phyloP scores from a whole-genome alignment of 2,113 vertebrate genomes.

The Riparia riparia region DNA sequence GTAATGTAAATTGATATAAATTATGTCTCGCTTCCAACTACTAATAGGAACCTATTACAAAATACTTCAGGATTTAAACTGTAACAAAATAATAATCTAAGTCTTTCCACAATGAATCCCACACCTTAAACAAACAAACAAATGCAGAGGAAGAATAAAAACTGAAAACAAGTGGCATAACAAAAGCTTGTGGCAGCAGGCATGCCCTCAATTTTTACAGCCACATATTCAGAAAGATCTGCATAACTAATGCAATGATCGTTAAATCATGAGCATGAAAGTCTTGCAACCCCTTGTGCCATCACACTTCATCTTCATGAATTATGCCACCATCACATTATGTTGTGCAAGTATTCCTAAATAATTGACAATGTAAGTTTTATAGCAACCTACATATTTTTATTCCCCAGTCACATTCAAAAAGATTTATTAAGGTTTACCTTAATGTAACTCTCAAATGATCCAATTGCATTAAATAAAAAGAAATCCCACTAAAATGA shows the following conservation, averaged over 20 bases:
- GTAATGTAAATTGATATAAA: neutral
- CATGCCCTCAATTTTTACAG: conserved; percentile 38
- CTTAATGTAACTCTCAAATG: neutral
- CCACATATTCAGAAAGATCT: neutral
- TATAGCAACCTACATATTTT: neutral
- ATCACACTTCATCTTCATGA: neutral
- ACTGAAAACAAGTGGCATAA: conserved; percentile 36
- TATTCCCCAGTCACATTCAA: neutral
- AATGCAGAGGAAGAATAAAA: neutral
- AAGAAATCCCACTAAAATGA: neutral
- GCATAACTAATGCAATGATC: neutral
- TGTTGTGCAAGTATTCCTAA: conserved; percentile 2
- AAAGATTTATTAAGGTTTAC: neutral
- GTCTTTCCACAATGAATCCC: neutral
- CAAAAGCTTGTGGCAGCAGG: neutral
- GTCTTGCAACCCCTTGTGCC: neutral
- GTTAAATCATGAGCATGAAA: neutral
- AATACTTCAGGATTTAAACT: neutral
- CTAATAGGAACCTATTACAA: neutral
- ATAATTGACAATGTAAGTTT: neutral
- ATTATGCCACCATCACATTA: neutral
- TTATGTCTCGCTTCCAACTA: neutral
- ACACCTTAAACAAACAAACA: neutral
- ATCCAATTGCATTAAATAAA: neutral
- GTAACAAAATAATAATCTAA: neutral